Conservation (phyloP, 2,113 vertebrate genomes). For the Pangasianodon gigas region DNA sequence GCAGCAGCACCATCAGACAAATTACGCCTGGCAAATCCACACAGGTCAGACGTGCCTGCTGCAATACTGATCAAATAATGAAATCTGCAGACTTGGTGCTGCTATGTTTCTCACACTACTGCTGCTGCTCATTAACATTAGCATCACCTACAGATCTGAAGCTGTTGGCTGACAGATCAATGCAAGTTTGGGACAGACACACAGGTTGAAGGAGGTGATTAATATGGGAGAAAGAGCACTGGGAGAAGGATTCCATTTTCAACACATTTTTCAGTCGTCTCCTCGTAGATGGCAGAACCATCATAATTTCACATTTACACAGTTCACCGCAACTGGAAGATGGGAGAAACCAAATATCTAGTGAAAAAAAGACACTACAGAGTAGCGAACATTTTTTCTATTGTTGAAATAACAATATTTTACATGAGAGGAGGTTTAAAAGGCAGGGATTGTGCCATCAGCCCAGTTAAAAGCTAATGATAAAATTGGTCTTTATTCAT, state of each 20-base stretch:
- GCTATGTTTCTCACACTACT: slow-evolving; percentile 24
- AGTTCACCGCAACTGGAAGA: background rate
- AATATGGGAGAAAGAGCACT: slow-evolving; percentile 17
- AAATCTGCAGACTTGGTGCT: slow-evolving; percentile 36
- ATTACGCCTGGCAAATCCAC: slow-evolving; percentile 44
- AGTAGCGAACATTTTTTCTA: background rate
- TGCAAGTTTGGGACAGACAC: background rate
- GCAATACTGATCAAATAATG: slow-evolving; percentile 43
- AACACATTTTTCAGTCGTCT: slow-evolving; percentile 9
- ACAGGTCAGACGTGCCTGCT: slow-evolving; percentile 28
- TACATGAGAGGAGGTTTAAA: background rate
- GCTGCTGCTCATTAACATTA: slow-evolving; percentile 34
- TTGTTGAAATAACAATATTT: background rate
- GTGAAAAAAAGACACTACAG: background rate
- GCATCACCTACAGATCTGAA: slow-evolving; percentile 2
- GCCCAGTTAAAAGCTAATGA: background rate
- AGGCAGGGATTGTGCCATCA: background rate
- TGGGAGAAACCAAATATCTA: background rate
- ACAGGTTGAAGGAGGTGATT: background rate
- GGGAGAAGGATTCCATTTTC: background rate
- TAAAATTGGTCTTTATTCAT: background rate
- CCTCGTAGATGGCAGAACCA: background rate
- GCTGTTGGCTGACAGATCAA: slow-evolving; percentile 4
- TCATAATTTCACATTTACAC: slow-evolving; percentile 5
- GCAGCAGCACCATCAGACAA: slow-evolving; percentile 36